Conservation (phyloP, 2,113 vertebrate species). For the Heteronetta atricapilla region DNA sequence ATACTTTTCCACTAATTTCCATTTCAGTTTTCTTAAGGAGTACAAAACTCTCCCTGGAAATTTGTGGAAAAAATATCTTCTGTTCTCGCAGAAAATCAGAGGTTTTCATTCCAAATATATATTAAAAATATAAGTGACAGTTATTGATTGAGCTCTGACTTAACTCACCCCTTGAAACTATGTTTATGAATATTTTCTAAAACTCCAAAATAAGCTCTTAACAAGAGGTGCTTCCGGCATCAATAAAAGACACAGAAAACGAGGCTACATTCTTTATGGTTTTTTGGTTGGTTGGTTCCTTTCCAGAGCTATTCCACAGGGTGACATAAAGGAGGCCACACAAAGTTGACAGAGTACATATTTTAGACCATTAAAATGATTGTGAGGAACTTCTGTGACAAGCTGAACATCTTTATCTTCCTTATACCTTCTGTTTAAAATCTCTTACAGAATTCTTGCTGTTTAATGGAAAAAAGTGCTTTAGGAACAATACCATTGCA, state of each 20-base stretch:
- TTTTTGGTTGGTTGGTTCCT: background rate
- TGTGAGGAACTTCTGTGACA: background rate
- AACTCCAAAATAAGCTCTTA: background rate
- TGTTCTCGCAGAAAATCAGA: background rate
- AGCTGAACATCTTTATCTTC: background rate
- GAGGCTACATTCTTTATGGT: background rate
- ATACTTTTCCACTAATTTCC: background rate
- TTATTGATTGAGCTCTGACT: background rate
- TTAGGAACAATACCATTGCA: conserved; percentile 46
- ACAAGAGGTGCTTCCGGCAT: background rate
- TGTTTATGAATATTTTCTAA: background rate
- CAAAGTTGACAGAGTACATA: background rate
- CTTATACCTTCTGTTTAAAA: conserved; percentile 2
- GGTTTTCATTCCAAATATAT: background rate
- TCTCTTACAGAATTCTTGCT: background rate
- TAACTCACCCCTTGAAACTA: background rate
- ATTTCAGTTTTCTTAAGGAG: background rate
- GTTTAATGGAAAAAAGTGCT: background rate
- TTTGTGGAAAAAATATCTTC: background rate
- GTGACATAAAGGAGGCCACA: background rate
- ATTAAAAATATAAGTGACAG: background rate
- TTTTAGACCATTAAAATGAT: background rate
- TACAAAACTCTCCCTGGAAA: background rate
- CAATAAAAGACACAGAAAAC: background rate
- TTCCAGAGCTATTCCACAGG: conserved; percentile 3